Percentiles rank a stretch among this genome's conserved stretches.
phyloP scores from a whole-genome alignment of 2,113 vertebrate genomes.

The Plecotus auritus region DNA sequence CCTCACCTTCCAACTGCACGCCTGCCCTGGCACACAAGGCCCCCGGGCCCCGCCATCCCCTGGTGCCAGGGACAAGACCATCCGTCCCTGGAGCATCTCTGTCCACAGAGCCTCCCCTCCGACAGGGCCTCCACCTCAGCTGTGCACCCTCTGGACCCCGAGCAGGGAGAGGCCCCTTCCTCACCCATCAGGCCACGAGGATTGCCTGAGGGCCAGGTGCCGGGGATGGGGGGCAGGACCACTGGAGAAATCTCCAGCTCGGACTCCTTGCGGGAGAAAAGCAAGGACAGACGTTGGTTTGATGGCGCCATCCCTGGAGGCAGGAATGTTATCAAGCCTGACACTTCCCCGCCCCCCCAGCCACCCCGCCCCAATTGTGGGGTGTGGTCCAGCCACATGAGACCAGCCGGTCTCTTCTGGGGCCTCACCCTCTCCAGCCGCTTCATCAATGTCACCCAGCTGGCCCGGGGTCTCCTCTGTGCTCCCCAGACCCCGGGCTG shows the following conservation, averaged over 20 bases:
- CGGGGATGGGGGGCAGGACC: rapidly evolving
- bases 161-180: background rate
- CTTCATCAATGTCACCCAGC: background rate
- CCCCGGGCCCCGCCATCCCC: background rate
- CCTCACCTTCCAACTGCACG: background rate
- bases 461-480: background rate
- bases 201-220: rapidly evolving
- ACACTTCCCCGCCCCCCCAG: no score
- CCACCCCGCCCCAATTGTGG: background rate
- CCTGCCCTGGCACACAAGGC: background rate
- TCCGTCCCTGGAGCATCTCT: background rate
- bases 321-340: background rate
- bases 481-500: no score
- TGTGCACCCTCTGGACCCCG: background rate
- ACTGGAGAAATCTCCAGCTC: background rate
- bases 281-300: background rate
- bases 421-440: background rate
- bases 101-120: background rate
- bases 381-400: background rate
- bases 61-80: background rate
- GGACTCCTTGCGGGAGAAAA: background rate
- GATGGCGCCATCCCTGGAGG: no score
- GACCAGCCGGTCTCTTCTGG: background rate
- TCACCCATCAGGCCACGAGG: no score
- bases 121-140: background rate